Percentiles rank a stretch among this genome's conserved stretches.
These are phyloP conservation scores for Andrena marginata DNA, from an alignment of 2,888 invertebrate genomes.

Conservation along the genomic window DNA sequence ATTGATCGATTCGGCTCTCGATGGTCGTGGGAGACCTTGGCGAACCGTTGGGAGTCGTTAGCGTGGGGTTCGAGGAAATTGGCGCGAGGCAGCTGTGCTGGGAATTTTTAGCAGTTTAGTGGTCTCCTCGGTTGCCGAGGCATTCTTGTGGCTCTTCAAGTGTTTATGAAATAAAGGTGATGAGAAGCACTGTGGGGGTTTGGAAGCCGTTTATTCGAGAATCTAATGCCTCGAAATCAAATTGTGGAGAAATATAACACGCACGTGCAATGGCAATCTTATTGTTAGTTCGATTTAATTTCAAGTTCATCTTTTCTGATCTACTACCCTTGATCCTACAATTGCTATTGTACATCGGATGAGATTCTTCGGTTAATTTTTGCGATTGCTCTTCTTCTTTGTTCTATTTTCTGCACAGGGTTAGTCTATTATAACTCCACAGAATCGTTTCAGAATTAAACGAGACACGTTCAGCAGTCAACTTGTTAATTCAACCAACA, in stretches of 20 bases:
- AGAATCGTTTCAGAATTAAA: background rate
- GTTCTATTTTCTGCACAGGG: background rate
- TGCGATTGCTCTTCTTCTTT: no score
- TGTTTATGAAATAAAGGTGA: background rate
- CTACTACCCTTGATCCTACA: no score
- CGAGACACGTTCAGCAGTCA: constrained; percentile 9
- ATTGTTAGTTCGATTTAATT: no score
- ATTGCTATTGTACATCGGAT: background rate
- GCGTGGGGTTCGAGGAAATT: background rate
- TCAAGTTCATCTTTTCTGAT: no score
- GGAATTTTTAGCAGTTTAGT: constrained; percentile 4
- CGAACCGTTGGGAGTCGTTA: background rate
- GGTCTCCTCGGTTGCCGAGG: background rate
- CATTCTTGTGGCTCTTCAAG: background rate
- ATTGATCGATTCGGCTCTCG: constrained; percentile 32
- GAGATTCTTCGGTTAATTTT: no score
- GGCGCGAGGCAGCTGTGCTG: background rate
- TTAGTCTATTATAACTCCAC: background rate
- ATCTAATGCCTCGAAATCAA: no score
- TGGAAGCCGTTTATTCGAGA: no score
- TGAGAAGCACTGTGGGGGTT: no score
- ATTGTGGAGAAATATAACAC: no score
- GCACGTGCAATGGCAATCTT: no score
- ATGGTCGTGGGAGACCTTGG: constrained; percentile 3
- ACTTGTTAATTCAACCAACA: background rate